Evolutionary conservation across 2,113 vertebrate genomes (phyloP), one percentile per base, ranked within the genome.

Genomic region (Cheirogaleus medius): DNA sequence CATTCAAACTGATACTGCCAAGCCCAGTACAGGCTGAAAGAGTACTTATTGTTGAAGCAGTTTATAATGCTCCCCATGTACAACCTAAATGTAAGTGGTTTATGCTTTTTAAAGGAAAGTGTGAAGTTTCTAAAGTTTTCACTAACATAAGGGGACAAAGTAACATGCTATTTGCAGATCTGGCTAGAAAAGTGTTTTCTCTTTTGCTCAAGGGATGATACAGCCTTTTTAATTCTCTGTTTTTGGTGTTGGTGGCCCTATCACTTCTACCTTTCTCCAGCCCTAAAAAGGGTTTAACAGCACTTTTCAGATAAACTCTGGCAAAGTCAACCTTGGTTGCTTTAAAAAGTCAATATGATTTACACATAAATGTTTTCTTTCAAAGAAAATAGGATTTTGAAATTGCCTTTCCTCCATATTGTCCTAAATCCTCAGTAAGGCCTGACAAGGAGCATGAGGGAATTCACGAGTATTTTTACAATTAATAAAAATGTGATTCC

Each of bases 341-440:
- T 92, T 96, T 97, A 96, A 87, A 93, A 98, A 58, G 94, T 97
- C 60, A 96, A 69, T 95, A 81, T 76, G 80, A 14, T 81, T 93
- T 37, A 90, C 32, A 94, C 73, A 73, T 78, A 80, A 56, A 64
- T 49, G 66, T 96, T 98, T 98, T 92, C 63, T 78, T 87, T 97
- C 83, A 73, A 81, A 58, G 76, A 95, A 97, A 97, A 82, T 13
- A 66, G 60, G 85, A 77, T 83, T 98, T 96, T 69, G 44, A 74
- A 81, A 92, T 80, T 49, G 47, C 77, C 82, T 83, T 95, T 77
- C 88, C 77, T 97, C 73, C 91, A 49, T 74, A 29, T 60, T 93
- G 37, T 49, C 66, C 96, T 97, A 87, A 78, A 95, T 97, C 87
- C 47, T 58, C 37, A 92, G 47, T 89, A 88, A 39, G 23, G 81